These are phyloP conservation scores for Drosophila gunungcola DNA, from an alignment of 1,140 invertebrate species.

Conservation along the genomic window DNA sequence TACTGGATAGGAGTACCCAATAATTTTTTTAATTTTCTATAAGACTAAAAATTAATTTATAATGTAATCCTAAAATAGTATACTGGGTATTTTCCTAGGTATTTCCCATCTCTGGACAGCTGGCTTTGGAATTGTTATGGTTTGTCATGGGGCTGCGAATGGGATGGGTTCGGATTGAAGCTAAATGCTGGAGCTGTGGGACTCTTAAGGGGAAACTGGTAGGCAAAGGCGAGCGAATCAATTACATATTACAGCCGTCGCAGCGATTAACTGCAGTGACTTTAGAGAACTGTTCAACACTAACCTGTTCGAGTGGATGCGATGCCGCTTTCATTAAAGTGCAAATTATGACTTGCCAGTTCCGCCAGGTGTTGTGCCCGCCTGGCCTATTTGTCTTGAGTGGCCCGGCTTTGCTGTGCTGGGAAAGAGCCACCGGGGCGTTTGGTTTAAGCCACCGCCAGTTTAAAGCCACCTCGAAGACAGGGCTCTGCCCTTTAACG, in stretches of 20 bases:
- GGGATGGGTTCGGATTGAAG: slow-evolving; percentile 2
- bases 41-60: no score
- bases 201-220: background rate
- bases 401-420: slow-evolving; percentile 15
- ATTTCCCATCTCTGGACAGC: slow-evolving; percentile 27
- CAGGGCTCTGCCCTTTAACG: slow-evolving; percentile 55
- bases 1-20: no score
- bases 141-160: slow-evolving; percentile 55
- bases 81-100: background rate
- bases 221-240: slow-evolving; percentile 74
- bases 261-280: slow-evolving; percentile 80
- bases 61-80: background rate
- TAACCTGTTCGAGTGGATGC: slow-evolving; percentile 60
- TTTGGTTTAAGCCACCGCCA: background rate
- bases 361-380: slow-evolving; percentile 78
- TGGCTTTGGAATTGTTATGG: slow-evolving; percentile 73
- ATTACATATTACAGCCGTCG: slow-evolving; percentile 73
- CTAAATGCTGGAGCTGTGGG: background rate
- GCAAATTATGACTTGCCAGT: slow-evolving; percentile 83
- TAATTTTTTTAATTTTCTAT: no score
- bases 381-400: slow-evolving; percentile 80
- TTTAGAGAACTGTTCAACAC: slow-evolving; percentile 68
- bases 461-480: background rate
- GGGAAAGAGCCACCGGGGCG: slow-evolving; percentile 25
- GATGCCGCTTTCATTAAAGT: slow-evolving; percentile 80